A percentile compares a stretch with the other conserved stretches of the same genome.
Conservation (phyloP, 2,888 invertebrate genomes). For the Diabrotica balteata region DNA sequence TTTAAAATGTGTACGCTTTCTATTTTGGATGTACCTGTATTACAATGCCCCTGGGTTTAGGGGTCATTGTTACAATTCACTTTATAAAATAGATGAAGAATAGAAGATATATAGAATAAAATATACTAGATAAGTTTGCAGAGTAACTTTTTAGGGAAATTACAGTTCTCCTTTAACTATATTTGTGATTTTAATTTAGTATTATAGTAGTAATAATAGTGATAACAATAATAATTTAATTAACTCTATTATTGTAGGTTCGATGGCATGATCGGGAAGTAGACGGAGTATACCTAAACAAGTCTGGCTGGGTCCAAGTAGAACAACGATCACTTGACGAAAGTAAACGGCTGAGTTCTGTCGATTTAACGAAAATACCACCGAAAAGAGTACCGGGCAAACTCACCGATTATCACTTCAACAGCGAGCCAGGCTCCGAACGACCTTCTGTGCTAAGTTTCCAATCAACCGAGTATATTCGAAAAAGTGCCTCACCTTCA, state of each 20-base stretch:
- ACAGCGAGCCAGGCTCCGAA: slow-evolving; percentile 54
- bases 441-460: slow-evolving; percentile 21
- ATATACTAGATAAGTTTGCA: no score
- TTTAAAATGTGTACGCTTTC: no score
- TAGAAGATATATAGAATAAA: no score
- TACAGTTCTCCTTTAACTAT: no score
- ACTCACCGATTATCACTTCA: slow-evolving; percentile 64
- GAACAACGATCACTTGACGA: slow-evolving; percentile 66
- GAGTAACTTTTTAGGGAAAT: no score
- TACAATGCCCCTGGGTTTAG: no score
- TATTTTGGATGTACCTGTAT: no score
- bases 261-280: slow-evolving; percentile 66
- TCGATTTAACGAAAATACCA: slow-evolving; percentile 33
- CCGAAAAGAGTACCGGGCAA: slow-evolving; percentile 57
- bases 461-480: slow-evolving; percentile 50
- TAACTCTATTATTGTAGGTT: slow-evolving; percentile 9
- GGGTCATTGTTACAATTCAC: no score
- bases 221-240: no score
- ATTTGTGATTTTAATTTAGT: no score
- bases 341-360: slow-evolving; percentile 45
- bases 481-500: slow-evolving; percentile 55
- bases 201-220: no score
- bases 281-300: slow-evolving; percentile 66
- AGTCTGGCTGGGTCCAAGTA: slow-evolving; percentile 67
- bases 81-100: no score